These are phyloP conservation scores for Pinctada fucata DNA, from an alignment of 2,888 invertebrate species.

Conservation along the genomic window DNA sequence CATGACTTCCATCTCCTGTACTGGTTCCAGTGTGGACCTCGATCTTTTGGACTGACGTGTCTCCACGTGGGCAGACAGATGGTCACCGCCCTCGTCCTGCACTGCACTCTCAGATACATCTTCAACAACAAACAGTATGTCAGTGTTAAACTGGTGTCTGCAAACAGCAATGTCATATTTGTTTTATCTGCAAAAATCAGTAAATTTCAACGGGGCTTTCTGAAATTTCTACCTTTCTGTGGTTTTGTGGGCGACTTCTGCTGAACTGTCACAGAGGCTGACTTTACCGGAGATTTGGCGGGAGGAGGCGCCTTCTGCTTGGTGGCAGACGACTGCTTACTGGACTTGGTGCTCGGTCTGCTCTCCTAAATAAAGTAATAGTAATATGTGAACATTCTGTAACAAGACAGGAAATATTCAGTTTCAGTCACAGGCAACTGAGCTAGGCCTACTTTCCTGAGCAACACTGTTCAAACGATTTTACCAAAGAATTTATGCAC, in stretches of 20 bases:
- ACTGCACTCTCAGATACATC: conserved; percentile 57
- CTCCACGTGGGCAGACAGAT: conserved; percentile 51
- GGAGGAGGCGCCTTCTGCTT: conserved; percentile 8
- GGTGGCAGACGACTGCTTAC: conserved; percentile 41
- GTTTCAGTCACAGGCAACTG: not conserved
- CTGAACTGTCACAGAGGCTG: not conserved
- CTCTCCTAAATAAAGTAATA: conserved; percentile 55
- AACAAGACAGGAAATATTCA: not conserved
- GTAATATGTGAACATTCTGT: not conserved
- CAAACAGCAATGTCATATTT: too few species aligned
- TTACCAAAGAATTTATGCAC: too few species aligned
- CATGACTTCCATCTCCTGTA: conserved; percentile 53
- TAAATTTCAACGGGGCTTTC: too few species aligned
- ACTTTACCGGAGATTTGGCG: not conserved
- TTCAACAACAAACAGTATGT: conserved; percentile 11
- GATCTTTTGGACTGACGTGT: conserved; percentile 46
- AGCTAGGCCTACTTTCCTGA: not conserved
- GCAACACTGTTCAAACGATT: too few species aligned
- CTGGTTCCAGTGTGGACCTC: conserved; percentile 56
- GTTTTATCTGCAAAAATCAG: too few species aligned
- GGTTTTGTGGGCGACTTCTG: conserved; percentile 13
- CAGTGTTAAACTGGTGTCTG: not conserved
- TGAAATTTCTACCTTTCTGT: conserved; percentile 14
- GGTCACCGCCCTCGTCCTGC: conserved; percentile 66
- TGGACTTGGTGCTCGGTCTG: conserved; percentile 57